These are phyloP conservation scores for Aromia moschata DNA, from an alignment of 2,888 invertebrate species.

Conservation along the genomic window DNA sequence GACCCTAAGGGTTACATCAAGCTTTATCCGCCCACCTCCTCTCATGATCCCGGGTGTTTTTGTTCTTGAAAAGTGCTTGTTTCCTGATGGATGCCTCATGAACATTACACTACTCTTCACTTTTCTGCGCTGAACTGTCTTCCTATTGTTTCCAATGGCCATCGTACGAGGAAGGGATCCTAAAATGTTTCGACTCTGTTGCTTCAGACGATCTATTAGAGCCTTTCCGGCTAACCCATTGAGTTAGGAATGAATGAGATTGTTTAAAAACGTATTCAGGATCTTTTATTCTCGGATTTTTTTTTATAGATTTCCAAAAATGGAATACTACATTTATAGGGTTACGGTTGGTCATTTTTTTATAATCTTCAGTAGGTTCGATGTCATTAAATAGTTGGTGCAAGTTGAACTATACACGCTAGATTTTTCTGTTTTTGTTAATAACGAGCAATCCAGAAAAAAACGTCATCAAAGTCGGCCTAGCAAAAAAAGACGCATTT, in stretches of 20 bases:
- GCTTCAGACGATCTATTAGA: slow-evolving; percentile 12
- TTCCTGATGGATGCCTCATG: slow-evolving; percentile 40
- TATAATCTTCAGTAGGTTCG: no score
- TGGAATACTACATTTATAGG: no score
- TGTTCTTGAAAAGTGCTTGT: slow-evolving; percentile 43
- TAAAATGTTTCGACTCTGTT: slow-evolving; percentile 21
- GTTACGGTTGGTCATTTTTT: no score
- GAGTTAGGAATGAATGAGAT: background rate
- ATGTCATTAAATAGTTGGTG: no score
- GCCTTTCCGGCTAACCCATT: background rate
- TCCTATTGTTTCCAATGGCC: slow-evolving; percentile 34
- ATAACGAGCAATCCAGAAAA: no score
- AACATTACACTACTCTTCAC: slow-evolving; percentile 36
- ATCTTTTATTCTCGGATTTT: no score
- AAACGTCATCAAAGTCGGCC: no score
- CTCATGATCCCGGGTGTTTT: slow-evolving; percentile 34
- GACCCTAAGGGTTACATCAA: slow-evolving; percentile 6
- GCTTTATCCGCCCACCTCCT: slow-evolving; percentile 25
- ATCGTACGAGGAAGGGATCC: background rate
- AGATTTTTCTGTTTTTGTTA: no score
- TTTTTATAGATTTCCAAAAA: no score
- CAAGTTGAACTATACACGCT: no score
- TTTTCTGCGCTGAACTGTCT: slow-evolving; percentile 35
- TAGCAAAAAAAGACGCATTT: no score
- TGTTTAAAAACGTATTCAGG: no score